Evolutionary conservation across 1,140 invertebrate genomes (phyloP).

Genomic region (Drosophila nebulosa): DNA sequence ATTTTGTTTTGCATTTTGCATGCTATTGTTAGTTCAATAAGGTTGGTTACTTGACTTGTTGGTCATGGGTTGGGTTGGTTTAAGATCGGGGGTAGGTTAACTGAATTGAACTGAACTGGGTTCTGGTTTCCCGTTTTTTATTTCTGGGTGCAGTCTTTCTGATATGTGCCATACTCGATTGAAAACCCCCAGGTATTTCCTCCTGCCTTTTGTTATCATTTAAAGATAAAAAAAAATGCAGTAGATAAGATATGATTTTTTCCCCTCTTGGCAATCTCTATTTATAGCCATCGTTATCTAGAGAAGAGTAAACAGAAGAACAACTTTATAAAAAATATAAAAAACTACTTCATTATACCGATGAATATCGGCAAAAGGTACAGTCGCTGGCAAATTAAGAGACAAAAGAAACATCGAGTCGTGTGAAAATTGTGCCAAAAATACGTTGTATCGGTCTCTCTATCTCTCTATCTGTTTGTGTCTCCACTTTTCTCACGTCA

Average conservation of each 20-base stretch:
- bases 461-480: neutral
- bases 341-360: neutral
- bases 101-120: slow-evolving; percentile 39
- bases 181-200: slow-evolving; percentile 10
- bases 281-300: neutral
- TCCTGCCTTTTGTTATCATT: slow-evolving; percentile 25
- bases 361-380: neutral
- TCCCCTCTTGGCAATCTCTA: neutral
- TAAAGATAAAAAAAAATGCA: slow-evolving; percentile 25
- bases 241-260: slow-evolving; percentile 48
- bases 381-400: neutral
- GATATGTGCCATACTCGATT: neutral
- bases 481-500: slow-evolving; percentile 22
- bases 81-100: slow-evolving; percentile 37
- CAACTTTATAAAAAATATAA: neutral
- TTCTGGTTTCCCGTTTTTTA: neutral
- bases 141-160: slow-evolving; percentile 23
- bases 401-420: neutral
- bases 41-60: slow-evolving; percentile 34
- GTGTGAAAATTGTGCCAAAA: slow-evolving; percentile 34
- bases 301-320: neutral
- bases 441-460: neutral
- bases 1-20: slow-evolving; percentile 1
- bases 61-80: slow-evolving; percentile 2
- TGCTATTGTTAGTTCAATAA: slow-evolving; percentile 39